A percentile compares a stretch with the other conserved stretches of the same genome.
Evolutionary conservation across 1,140 invertebrate genomes (phyloP).

Genomic region (Drosophila arawakana): DNA sequence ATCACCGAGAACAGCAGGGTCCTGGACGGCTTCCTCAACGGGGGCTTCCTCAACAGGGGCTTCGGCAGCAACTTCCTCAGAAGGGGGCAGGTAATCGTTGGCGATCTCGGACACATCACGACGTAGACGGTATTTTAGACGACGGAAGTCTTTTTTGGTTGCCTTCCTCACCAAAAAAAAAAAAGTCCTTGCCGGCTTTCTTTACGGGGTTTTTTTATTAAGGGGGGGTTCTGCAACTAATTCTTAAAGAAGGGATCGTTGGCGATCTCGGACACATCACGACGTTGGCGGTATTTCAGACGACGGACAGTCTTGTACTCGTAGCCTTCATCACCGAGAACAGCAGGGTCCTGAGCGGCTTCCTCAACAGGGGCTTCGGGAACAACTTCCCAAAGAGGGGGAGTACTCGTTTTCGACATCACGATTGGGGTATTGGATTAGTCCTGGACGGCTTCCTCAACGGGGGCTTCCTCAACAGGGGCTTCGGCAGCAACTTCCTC

Average conservation of each 20-base stretch:
- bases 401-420: conserved; percentile 58
- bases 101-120: conserved; percentile 50
- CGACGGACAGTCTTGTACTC: conserved; percentile 58
- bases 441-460: conserved; percentile 24
- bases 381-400: conserved; percentile 32
- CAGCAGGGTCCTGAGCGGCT: conserved; percentile 25
- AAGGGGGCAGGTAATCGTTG: conserved; percentile 51
- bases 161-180: conserved; percentile 43
- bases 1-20: conserved; percentile 34
- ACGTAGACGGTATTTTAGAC: conserved; percentile 44
- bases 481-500: conserved; percentile 30
- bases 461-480: conserved; percentile 17
- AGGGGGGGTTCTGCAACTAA: too few species aligned
- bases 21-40: conserved; percentile 12
- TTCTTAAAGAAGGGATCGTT: conserved; percentile 56
- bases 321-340: conserved; percentile 50
- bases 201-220: too few species aligned
- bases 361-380: conserved; percentile 10
- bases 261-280: conserved; percentile 58
- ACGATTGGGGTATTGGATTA: too few species aligned
- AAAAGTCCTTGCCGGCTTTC: conserved; percentile 31
- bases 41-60: conserved; percentile 17
- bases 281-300: conserved; percentile 53
- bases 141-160: conserved; percentile 57
- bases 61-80: conserved; percentile 32